These are phyloP conservation scores for Ophthalmolycus amberensis DNA, from an alignment of 2,113 vertebrate genomes.

Conservation along the genomic window DNA sequence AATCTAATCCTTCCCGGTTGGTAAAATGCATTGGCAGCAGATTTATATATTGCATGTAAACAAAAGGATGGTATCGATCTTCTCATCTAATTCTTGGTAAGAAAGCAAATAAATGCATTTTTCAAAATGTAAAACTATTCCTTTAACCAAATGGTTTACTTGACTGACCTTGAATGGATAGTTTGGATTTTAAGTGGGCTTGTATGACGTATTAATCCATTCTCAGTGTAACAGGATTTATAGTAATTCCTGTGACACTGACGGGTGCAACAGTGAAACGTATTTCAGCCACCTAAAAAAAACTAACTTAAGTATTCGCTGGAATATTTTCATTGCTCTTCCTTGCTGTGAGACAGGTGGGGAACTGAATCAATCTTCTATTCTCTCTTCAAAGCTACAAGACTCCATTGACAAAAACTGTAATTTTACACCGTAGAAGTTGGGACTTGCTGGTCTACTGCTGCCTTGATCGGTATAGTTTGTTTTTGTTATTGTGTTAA, in stretches of 20 bases:
- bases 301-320: background rate
- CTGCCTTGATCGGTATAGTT: background rate
- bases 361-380: background rate
- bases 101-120: background rate
- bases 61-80: background rate
- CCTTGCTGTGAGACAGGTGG: background rate
- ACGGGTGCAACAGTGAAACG: background rate
- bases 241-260: background rate
- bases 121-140: background rate
- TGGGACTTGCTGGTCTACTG: background rate
- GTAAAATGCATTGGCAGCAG: background rate
- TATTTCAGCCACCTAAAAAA: background rate
- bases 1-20: background rate
- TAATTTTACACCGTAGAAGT: background rate
- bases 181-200: background rate
- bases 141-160: background rate
- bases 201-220: background rate
- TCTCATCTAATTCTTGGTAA: background rate
- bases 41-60: background rate
- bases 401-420: background rate
- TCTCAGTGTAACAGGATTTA: background rate
- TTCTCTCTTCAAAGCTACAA: background rate
- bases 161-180: background rate
- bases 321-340: background rate
- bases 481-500: background rate